Conservation (phyloP, 1,140 invertebrate genomes). For the Leptoteleia sp. region DNA sequence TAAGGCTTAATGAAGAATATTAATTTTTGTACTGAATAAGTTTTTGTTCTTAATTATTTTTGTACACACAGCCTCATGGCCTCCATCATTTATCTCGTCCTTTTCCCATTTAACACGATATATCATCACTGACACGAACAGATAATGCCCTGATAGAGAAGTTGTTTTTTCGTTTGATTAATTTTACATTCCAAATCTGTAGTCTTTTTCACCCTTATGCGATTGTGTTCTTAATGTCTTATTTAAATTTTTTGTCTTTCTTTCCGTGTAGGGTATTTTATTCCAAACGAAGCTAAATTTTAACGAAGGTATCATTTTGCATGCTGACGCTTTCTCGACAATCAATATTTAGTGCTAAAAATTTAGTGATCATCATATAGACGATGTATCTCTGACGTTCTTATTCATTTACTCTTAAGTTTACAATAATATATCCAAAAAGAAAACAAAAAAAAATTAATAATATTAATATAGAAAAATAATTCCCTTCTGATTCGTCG, state of each 20-base stretch:
- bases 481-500: slow-evolving; percentile 73
- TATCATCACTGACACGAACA: slow-evolving; percentile 53
- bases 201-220: slow-evolving; percentile 34
- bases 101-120: slow-evolving; percentile 47
- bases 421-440: slow-evolving; percentile 24
- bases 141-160: slow-evolving; percentile 24
- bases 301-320: slow-evolving; percentile 52
- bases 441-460: too few relatives aligned
- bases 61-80: slow-evolving; percentile 75
- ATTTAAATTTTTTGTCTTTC: slow-evolving; percentile 1
- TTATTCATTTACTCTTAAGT: slow-evolving; percentile 68
- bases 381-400: slow-evolving; percentile 30
- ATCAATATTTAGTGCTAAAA: slow-evolving; percentile 35
- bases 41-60: slow-evolving; percentile 38
- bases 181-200: slow-evolving; percentile 17
- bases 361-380: slow-evolving; percentile 37
- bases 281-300: slow-evolving; percentile 11
- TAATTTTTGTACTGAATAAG: slow-evolving; percentile 12
- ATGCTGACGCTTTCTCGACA: slow-evolving; percentile 52
- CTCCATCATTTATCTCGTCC: slow-evolving; percentile 68
- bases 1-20: too few relatives aligned
- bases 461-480: slow-evolving; percentile 26
- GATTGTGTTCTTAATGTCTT: slow-evolving; percentile 12
- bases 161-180: slow-evolving; percentile 15
- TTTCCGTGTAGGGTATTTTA: slow-evolving; percentile 4